phyloP scores from a whole-genome alignment of 2,888 invertebrate species.

The Eupithecia insigniata region DNA sequence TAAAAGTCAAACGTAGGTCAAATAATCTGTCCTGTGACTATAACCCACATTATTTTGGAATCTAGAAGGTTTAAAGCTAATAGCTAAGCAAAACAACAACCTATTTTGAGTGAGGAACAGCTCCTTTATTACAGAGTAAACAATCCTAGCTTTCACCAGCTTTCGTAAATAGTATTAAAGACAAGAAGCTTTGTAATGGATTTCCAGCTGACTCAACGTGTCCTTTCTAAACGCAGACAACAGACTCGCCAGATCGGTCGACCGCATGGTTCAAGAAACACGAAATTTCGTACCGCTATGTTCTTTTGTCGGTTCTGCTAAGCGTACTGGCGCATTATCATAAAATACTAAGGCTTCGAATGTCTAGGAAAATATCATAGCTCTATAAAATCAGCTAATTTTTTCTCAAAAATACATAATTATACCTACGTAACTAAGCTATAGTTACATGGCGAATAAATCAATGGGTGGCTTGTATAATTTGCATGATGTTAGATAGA shows the following conservation, averaged over 20 bases:
- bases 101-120: background rate
- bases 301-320: background rate
- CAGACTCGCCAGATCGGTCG: background rate
- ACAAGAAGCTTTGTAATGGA: constrained; percentile 8
- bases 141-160: background rate
- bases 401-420: no score
- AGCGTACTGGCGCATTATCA: constrained; percentile 7
- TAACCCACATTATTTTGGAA: no score
- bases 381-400: background rate
- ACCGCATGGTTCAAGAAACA: constrained; percentile 14
- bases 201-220: constrained; percentile 3
- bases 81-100: background rate
- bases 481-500: no score
- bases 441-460: no score
- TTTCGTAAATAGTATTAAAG: background rate
- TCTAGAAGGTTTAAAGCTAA: no score
- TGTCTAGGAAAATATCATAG: background rate
- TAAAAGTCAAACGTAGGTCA: background rate
- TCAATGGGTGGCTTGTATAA: no score
- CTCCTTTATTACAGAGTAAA: background rate
- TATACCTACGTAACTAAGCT: no score
- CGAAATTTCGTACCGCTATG: constrained; percentile 5
- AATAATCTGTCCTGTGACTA: background rate
- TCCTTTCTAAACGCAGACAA: constrained; percentile 5
- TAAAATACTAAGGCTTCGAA: constrained; percentile 7